Base-by-base conservation (phyloP, 2,888 invertebrate genomes). In the Rhogogaster chlorosoma region DNA sequence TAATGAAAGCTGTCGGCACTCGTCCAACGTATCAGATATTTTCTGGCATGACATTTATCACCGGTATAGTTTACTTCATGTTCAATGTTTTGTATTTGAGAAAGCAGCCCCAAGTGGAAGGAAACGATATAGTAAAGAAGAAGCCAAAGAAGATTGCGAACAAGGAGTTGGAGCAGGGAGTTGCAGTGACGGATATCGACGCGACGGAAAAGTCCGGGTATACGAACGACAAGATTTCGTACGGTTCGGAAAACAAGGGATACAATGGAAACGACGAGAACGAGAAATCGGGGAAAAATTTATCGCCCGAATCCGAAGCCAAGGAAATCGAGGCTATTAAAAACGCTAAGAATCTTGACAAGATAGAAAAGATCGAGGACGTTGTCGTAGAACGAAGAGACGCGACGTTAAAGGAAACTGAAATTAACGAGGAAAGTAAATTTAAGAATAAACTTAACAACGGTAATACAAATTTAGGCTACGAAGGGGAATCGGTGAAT, bases 21-120 rank as follows among this genome's bases (percentile, higher is more conserved):
- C 94, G 97, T 84, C 94, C 95, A 0, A 97, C 97, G 0, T 97
- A 97, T 91, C 96, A 96, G 91, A 95, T 96, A 87, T 97, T 97
- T 90, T 94, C 97, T 0, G 94, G 94, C 0, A 94, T 95, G 0
- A 95, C 96, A 0, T 93, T 96, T 29, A 90, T 96, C 32, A 96
- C 96, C 7, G 96, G 96, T 53, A 93, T 96, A 87, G 93, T 96
- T 77, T 97, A 97, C 93, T 95, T 95, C 89, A 92, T 96, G 18
- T 96, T 97, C 92, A 97, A 97, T 91, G 94, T 94, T 85, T 94
- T 95, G 84, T 97, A 95, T 91, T 94, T 97, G 89, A 94, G 95
- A 53, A 95, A 95, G 87, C 93, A 95, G 73, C 94, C 95, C 0
- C 92, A 93, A 80, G 92, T 93, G 2, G 94, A 94, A 86, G 95